Conservation (phyloP, 2,888 invertebrate species). For the Rhingia rostrata region DNA sequence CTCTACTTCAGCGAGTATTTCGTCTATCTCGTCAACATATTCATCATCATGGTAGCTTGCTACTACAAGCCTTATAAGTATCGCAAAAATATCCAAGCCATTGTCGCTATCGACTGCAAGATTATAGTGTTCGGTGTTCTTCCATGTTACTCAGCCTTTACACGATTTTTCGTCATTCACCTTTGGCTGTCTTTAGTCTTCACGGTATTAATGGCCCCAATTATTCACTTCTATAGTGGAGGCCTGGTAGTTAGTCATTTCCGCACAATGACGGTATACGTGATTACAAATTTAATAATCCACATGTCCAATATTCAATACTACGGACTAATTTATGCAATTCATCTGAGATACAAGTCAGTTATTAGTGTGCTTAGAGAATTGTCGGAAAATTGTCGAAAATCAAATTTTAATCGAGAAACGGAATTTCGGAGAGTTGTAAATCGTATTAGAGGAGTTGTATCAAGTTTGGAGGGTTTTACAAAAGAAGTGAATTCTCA, state of each 20-base stretch:
- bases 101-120: slow-evolving; percentile 74
- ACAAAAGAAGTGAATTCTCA: slow-evolving; percentile 73
- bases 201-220: slow-evolving; percentile 14
- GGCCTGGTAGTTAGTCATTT: slow-evolving; percentile 12
- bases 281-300: slow-evolving; percentile 75
- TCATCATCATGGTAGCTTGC: slow-evolving; percentile 61
- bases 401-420: too few species aligned
- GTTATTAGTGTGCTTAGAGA: slow-evolving; percentile 50
- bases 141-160: slow-evolving; percentile 28
- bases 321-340: slow-evolving; percentile 73
- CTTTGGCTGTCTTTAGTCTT: slow-evolving; percentile 64
- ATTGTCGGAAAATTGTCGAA: slow-evolving; percentile 41
- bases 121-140: slow-evolving; percentile 50
- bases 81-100: slow-evolving; percentile 51
- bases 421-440: slow-evolving; percentile 40
- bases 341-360: slow-evolving; percentile 61
- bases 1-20: slow-evolving; percentile 76
- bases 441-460: slow-evolving; percentile 67
- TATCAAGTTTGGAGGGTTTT: slow-evolving; percentile 72
- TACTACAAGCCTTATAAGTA: slow-evolving; percentile 39
- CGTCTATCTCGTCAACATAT: slow-evolving; percentile 71
- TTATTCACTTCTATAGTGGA: slow-evolving; percentile 67
- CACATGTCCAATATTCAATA: slow-evolving; percentile 76
- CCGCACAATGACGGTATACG: slow-evolving; percentile 64
- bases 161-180: slow-evolving; percentile 65